Evolutionary conservation across 2,113 vertebrate genomes (phyloP).

Genomic region (Spermophilus dauricus): DNA sequence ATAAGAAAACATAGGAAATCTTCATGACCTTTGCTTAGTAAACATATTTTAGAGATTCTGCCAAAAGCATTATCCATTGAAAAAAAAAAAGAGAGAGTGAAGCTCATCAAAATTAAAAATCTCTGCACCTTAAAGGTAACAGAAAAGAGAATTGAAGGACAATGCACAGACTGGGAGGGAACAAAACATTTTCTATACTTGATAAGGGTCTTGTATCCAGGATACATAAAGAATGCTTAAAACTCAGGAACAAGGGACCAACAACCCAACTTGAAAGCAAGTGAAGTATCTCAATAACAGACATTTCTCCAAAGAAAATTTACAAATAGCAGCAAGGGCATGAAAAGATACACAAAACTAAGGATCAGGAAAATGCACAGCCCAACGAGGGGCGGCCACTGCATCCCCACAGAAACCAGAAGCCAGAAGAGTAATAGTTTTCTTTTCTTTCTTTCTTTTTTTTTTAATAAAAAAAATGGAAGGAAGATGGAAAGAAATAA

Average conservation of each 20-base stretch:
- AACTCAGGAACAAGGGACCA: too few species aligned
- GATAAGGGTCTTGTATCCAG: background rate
- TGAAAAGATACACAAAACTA: too few species aligned
- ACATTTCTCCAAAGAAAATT: background rate
- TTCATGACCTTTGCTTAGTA: background rate
- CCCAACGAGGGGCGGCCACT: accelerated
- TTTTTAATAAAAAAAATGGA: too few species aligned
- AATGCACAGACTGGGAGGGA: background rate
- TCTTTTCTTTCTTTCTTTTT: too few species aligned
- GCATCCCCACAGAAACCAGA: too few species aligned
- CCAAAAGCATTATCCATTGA: background rate
- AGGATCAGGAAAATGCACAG: background rate
- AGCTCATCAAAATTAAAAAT: background rate
- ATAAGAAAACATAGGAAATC: background rate
- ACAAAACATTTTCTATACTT: background rate
- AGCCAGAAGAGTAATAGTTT: too few species aligned
- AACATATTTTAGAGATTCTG: background rate
- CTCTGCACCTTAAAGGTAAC: background rate
- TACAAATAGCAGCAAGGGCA: background rate
- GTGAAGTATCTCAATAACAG: background rate
- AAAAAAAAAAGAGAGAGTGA: background rate
- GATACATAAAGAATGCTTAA: background rate
- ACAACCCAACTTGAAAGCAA: background rate
- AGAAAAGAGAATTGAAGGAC: background rate
- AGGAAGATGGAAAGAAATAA: accelerated